A percentile compares a stretch with the other conserved stretches of the same genome.
Conservation (phyloP, 1,140 invertebrate species). For the Drosophila takahashii region DNA sequence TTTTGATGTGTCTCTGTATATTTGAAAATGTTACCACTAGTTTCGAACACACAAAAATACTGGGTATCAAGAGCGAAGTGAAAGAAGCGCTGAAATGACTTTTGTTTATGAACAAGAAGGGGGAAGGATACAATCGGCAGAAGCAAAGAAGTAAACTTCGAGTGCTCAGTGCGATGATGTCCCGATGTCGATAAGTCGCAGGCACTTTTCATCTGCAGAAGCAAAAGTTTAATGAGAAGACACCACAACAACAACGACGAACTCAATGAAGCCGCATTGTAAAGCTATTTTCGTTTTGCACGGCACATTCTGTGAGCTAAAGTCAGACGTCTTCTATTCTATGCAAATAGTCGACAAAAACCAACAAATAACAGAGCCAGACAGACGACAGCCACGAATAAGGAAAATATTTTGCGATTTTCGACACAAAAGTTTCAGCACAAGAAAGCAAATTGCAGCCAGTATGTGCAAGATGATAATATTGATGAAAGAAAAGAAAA, state of each 20-base stretch:
- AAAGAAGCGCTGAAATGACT: slow-evolving; percentile 55
- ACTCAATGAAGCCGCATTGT: slow-evolving; percentile 21
- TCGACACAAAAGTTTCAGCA: slow-evolving; percentile 13
- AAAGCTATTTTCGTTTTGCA: slow-evolving; percentile 30
- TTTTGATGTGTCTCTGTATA: not conserved
- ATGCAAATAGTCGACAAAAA: slow-evolving; percentile 25
- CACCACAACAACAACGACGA: slow-evolving; percentile 1
- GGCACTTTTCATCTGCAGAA: slow-evolving; percentile 41
- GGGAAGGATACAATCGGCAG: slow-evolving; percentile 16
- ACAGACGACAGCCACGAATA: slow-evolving; percentile 17
- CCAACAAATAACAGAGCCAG: slow-evolving; percentile 14
- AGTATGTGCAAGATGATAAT: slow-evolving; percentile 16
- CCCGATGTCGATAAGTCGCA: slow-evolving; percentile 37
- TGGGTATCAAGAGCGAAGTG: slow-evolving; percentile 5
- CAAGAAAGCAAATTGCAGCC: slow-evolving; percentile 1
- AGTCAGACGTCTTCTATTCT: slow-evolving; percentile 13
- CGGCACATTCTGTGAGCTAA: slow-evolving; percentile 11
- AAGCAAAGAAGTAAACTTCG: slow-evolving; percentile 21
- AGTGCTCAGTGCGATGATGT: slow-evolving; percentile 31
- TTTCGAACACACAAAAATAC: not conserved
- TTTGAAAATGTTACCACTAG: not conserved
- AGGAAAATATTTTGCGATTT: slow-evolving; percentile 14
- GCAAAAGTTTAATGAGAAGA: slow-evolving; percentile 46
- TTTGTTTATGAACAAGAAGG: slow-evolving; percentile 41
- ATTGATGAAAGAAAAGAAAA: not conserved